phyloP scores from a whole-genome alignment of 2,797 vertebrate species.

The Malacoraja senta region DNA sequence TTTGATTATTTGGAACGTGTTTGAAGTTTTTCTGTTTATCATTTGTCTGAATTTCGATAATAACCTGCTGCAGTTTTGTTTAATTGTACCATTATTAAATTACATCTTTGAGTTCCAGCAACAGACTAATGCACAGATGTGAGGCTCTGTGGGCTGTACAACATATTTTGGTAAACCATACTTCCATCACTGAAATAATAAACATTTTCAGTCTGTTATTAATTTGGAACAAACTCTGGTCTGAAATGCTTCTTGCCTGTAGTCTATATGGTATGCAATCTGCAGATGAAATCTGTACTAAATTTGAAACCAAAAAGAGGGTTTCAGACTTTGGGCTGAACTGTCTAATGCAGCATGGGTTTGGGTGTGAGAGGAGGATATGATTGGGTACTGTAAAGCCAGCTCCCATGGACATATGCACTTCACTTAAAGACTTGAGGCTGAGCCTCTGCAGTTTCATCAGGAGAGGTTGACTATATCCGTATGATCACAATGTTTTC shows the following conservation, averaged over 20 bases:
- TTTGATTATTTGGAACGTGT: background rate
- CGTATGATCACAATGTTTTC: too few relatives aligned
- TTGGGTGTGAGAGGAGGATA: background rate
- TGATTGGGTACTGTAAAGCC: background rate
- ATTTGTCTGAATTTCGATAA: background rate
- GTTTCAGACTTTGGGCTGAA: background rate
- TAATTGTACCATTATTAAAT: conserved; percentile 3
- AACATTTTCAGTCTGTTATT: conserved; percentile 14
- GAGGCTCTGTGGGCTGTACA: background rate
- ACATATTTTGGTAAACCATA: background rate
- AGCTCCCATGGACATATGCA: background rate
- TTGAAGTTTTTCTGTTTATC: background rate
- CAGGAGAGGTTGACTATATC: too few relatives aligned
- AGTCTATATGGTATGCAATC: background rate
- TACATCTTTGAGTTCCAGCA: conserved; percentile 11
- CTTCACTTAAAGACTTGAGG: background rate
- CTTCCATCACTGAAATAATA: background rate
- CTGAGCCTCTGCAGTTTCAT: background rate
- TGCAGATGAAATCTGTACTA: background rate
- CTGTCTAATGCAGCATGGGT: background rate
- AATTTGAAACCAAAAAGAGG: background rate
- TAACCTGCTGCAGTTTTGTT: background rate
- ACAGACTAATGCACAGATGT: background rate
- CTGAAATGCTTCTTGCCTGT: background rate
- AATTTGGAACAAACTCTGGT: background rate